These are phyloP conservation scores for Erythrocercus mccallii DNA, from an alignment of 2,113 vertebrate genomes.

Conservation along the genomic window DNA sequence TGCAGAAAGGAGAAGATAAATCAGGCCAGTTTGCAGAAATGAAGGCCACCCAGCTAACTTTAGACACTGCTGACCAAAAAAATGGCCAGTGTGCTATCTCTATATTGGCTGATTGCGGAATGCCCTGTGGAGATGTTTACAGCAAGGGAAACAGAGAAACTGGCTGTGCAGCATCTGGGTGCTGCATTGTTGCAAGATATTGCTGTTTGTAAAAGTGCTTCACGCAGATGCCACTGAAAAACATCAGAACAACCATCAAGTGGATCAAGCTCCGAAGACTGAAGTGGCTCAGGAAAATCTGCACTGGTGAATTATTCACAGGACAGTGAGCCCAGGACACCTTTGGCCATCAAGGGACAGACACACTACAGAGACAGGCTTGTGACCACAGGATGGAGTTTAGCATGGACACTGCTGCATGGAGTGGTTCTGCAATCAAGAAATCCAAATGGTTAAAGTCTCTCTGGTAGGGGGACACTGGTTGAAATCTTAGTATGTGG, in stretches of 20 bases:
- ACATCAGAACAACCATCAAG: neutral
- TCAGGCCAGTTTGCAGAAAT: neutral
- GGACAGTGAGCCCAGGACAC: neutral
- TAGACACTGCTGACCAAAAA: neutral
- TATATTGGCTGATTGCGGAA: neutral
- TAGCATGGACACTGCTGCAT: neutral
- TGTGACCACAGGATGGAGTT: rapidly evolving
- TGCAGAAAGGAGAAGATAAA: neutral
- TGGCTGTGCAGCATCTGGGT: neutral
- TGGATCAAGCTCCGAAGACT: neutral
- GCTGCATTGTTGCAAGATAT: neutral
- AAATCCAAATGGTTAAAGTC: neutral
- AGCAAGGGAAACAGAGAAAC: neutral
- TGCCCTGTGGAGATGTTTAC: neutral
- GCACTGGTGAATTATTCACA: neutral
- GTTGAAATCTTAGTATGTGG: neutral
- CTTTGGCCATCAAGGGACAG: no score
- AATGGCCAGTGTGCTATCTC: neutral
- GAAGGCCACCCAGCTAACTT: neutral
- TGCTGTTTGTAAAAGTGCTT: neutral
- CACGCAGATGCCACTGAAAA: neutral
- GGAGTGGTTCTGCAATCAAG: neutral
- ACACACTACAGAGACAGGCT: neutral
- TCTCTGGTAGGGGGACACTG: neutral
- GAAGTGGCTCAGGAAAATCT: neutral